Percentiles rank a stretch among this genome's conserved stretches.
Conservation (phyloP, 2,113 vertebrate species). For the Litocranius walleri region DNA sequence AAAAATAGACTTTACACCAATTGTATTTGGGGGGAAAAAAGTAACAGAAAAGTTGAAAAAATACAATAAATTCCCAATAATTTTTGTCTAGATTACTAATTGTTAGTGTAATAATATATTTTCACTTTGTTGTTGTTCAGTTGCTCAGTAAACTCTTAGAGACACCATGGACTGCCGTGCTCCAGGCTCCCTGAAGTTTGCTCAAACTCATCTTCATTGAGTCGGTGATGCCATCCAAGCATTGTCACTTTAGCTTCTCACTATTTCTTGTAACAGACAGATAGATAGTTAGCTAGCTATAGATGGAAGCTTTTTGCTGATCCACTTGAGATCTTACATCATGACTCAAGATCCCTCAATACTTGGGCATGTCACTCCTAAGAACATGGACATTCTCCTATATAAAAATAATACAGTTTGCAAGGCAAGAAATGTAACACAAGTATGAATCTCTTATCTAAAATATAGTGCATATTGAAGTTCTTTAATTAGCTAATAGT, state of each 20-base stretch:
- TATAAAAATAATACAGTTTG: neutral
- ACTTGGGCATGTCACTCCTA: neutral
- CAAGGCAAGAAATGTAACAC: neutral
- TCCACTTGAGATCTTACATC: neutral
- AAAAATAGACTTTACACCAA: neutral
- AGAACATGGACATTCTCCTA: neutral
- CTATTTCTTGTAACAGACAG: neutral
- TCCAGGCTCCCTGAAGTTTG: neutral
- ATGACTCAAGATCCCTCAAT: neutral
- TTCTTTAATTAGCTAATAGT: neutral
- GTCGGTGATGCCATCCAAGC: neutral
- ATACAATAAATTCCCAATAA: neutral
- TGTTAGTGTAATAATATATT: neutral
- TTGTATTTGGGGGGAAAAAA: neutral
- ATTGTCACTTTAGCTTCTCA: neutral
- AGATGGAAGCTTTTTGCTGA: neutral
- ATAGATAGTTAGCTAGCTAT: neutral
- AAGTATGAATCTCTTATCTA: neutral
- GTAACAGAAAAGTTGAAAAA: neutral
- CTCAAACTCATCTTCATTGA: neutral
- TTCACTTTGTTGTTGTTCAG: neutral
- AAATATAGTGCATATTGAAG: neutral
- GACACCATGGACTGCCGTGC: rapidly evolving
- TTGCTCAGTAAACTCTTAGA: neutral
- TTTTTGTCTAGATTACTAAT: neutral